Evolutionary conservation across 1,140 invertebrate genomes (phyloP).

Genomic region (Nylanderia fulva): DNA sequence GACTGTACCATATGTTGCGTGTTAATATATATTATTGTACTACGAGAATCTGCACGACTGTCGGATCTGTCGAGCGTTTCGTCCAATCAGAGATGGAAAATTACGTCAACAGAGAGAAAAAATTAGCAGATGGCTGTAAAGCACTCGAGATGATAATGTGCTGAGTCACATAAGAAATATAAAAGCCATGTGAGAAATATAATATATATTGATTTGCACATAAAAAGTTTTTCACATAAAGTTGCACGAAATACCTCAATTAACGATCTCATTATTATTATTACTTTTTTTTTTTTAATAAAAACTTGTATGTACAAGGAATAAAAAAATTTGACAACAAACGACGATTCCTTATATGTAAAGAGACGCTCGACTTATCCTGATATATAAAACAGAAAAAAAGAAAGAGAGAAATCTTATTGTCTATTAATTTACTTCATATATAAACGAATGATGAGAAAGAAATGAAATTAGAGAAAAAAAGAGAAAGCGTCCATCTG

Average conservation of each 20-base stretch:
- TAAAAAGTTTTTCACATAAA: background rate
- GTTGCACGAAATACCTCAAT: background rate
- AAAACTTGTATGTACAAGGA: background rate
- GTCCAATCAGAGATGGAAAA: conserved; percentile 16
- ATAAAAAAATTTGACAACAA: background rate
- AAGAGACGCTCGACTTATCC: conserved; percentile 30
- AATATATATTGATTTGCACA: conserved; percentile 4
- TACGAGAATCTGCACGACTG: conserved; percentile 2
- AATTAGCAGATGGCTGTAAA: background rate
- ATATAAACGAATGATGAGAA: background rate
- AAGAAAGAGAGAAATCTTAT: conserved; percentile 19
- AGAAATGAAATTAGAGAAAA: too few relatives aligned
- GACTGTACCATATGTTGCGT: conserved; percentile 67
- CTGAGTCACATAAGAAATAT: conserved; percentile 25
- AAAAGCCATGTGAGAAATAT: background rate
- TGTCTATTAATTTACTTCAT: conserved; percentile 44
- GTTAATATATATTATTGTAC: conserved; percentile 48
- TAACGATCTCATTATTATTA: background rate
- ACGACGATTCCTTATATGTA: background rate
- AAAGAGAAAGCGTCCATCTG: background rate
- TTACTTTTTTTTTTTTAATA: background rate
- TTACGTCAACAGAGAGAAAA: background rate
- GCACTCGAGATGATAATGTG: background rate
- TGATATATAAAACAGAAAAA: background rate
- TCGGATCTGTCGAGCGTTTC: conserved; percentile 49